phyloP scores from a whole-genome alignment of 2,113 vertebrate genomes.

The Chaetodon trifascialis region DNA sequence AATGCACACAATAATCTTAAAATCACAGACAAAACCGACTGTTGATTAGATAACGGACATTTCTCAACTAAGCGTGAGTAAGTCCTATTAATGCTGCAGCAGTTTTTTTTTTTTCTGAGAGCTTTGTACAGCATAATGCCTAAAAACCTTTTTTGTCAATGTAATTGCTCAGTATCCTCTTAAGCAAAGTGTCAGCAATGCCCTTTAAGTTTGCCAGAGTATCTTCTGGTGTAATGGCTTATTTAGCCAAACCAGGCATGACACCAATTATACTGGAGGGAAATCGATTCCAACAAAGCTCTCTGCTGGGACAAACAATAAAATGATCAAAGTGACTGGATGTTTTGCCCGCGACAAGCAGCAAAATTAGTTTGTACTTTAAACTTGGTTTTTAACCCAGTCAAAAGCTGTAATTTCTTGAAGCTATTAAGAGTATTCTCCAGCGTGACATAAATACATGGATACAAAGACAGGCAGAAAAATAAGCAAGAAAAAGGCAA shows the following conservation, averaged over 20 bases:
- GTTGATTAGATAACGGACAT: slow-evolving; percentile 33
- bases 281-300: slow-evolving; percentile 71
- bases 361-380: slow-evolving; percentile 54
- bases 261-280: slow-evolving; percentile 72
- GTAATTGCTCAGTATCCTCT: slow-evolving; percentile 50
- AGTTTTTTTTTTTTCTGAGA: slow-evolving; percentile 10
- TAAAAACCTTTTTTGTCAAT: slow-evolving; percentile 21
- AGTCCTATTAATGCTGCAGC: slow-evolving; percentile 25
- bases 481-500: neutral
- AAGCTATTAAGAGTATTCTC: slow-evolving; percentile 30
- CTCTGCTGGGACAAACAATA: slow-evolving; percentile 65
- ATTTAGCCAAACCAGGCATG: slow-evolving; percentile 74
- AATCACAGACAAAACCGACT: neutral
- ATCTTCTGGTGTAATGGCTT: slow-evolving; percentile 68
- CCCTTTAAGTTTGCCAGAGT: slow-evolving; percentile 54
- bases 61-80: slow-evolving; percentile 12
- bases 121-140: slow-evolving; percentile 16
- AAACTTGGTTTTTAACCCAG: slow-evolving; percentile 35
- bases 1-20: neutral
- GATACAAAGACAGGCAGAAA: neutral
- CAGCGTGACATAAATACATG: slow-evolving; percentile 2
- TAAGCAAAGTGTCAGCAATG: slow-evolving; percentile 56
- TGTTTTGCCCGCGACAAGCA: slow-evolving; percentile 44
- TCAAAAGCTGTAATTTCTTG: slow-evolving; percentile 43
- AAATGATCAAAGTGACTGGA: slow-evolving; percentile 65